Evolutionary conservation across 1,140 invertebrate species (phyloP).

Genomic region (Ostrea denselamellosa): DNA sequence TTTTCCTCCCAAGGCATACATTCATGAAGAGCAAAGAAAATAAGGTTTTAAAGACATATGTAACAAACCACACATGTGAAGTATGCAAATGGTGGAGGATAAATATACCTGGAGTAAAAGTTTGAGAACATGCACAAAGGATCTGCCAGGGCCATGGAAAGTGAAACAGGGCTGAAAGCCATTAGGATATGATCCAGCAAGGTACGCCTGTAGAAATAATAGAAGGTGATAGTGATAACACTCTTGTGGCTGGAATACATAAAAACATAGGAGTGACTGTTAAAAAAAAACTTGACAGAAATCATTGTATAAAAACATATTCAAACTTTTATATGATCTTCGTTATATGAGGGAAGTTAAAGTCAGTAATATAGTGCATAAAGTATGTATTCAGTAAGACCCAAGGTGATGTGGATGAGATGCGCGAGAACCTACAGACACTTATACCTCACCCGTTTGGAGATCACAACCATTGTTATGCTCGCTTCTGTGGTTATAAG

Average conservation of each 20-base stretch:
- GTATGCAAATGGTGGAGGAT: slow-evolving; percentile 46
- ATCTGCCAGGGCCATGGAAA: slow-evolving; percentile 42
- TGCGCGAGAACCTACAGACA: slow-evolving; percentile 50
- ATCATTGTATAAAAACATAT: slow-evolving; percentile 26
- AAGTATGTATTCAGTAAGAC: slow-evolving; percentile 52
- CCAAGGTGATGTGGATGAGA: slow-evolving; percentile 44
- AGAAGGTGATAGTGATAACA: slow-evolving; percentile 49
- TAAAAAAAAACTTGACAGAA: slow-evolving; percentile 31
- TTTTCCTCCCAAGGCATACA: slow-evolving; percentile 34
- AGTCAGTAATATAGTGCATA: slow-evolving; percentile 50
- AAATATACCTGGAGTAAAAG: slow-evolving; percentile 26
- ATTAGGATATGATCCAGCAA: slow-evolving; percentile 46
- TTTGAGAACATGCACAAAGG: slow-evolving; percentile 45
- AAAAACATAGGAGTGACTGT: not conserved
- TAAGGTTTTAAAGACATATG: slow-evolving; percentile 43
- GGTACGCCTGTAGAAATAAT: slow-evolving; percentile 45
- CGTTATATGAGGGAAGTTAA: slow-evolving; percentile 15
- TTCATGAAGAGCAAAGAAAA: slow-evolving; percentile 41
- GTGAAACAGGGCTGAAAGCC: slow-evolving; percentile 26
- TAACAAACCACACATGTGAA: slow-evolving; percentile 30
- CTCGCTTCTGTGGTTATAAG: slow-evolving; percentile 54
- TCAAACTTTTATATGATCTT: slow-evolving; percentile 13
- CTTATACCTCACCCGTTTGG: slow-evolving; percentile 55
- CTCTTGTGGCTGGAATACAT: slow-evolving; percentile 39
- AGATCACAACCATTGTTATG: slow-evolving; percentile 47